These are phyloP conservation scores for Parnassius glacialis DNA, from an alignment of 2,888 invertebrate genomes.

Conservation along the genomic window DNA sequence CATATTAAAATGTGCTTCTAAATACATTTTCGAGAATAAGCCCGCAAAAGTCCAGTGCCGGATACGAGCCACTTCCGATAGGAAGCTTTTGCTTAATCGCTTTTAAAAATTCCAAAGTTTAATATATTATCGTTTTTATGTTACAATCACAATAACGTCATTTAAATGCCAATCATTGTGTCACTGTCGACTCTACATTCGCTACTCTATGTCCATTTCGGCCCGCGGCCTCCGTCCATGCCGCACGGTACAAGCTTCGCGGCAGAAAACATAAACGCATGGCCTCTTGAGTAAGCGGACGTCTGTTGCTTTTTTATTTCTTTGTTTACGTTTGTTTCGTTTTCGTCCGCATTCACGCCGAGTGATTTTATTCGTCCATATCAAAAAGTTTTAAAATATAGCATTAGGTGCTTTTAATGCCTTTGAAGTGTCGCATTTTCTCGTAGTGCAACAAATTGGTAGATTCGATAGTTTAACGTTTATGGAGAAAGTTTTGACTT, in stretches of 20 bases:
- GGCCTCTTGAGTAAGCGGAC: slow-evolving; percentile 44
- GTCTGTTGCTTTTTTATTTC: slow-evolving; percentile 31
- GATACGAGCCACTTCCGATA: no score
- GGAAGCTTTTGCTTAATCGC: no score
- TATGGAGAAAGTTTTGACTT: slow-evolving; percentile 33
- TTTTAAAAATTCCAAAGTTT: no score
- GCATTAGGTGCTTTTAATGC: slow-evolving; percentile 34
- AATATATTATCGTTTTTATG: no score
- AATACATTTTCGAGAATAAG: no score
- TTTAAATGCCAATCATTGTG: no score
- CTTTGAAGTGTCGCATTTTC: slow-evolving; percentile 33
- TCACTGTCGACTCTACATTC: slow-evolving; percentile 2
- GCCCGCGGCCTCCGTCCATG: slow-evolving; percentile 28
- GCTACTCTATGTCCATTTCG: slow-evolving; percentile 20
- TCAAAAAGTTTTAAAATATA: slow-evolving; percentile 28
- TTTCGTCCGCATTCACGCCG: slow-evolving; percentile 28
- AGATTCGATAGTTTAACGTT: slow-evolving; percentile 23
- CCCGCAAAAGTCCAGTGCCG: no score
- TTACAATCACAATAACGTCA: no score
- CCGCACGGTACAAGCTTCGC: slow-evolving; percentile 30
- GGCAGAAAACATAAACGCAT: slow-evolving; percentile 43
- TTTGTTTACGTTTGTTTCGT: slow-evolving; percentile 35
- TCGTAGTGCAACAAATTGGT: slow-evolving; percentile 34
- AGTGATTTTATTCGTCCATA: slow-evolving; percentile 26
- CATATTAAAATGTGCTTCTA: no score